These are phyloP conservation scores for Leuctra nigra DNA, from an alignment of 2,888 invertebrate genomes.

Conservation along the genomic window DNA sequence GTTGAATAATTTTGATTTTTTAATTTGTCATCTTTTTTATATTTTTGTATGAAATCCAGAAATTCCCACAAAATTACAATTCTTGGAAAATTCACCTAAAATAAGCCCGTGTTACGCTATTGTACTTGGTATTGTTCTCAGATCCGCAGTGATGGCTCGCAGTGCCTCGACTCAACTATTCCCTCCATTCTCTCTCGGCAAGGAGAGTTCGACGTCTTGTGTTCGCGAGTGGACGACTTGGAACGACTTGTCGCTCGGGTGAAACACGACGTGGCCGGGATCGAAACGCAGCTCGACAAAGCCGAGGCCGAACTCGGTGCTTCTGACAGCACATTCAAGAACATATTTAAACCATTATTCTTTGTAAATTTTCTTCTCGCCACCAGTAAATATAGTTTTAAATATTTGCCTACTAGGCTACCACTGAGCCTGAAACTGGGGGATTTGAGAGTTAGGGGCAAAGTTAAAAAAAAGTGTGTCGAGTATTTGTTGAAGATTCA, in stretches of 20 bases:
- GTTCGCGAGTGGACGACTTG: slow-evolving; percentile 49
- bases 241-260: slow-evolving; percentile 48
- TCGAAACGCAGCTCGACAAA: slow-evolving; percentile 53
- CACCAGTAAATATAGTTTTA: no score
- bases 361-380: slow-evolving; percentile 34
- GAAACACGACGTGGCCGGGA: slow-evolving; percentile 44
- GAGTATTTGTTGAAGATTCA: no score
- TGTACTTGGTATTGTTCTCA: slow-evolving; percentile 6
- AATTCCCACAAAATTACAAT: not conserved
- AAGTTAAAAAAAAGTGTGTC: no score
- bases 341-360: slow-evolving; percentile 53
- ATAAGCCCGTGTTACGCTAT: not conserved
- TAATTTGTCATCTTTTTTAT: no score
- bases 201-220: slow-evolving; percentile 47
- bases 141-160: slow-evolving; percentile 41
- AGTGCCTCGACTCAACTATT: slow-evolving; percentile 44
- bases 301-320: slow-evolving; percentile 55
- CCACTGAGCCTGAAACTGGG: no score
- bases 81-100: not conserved
- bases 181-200: slow-evolving; percentile 47
- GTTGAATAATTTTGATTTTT: no score
- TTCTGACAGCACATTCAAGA: slow-evolving; percentile 51
- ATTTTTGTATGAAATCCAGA: no score
- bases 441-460: no score
- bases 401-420: no score